Conservation (phyloP, 2,888 invertebrate species). For the Heteromurus nitidus region DNA sequence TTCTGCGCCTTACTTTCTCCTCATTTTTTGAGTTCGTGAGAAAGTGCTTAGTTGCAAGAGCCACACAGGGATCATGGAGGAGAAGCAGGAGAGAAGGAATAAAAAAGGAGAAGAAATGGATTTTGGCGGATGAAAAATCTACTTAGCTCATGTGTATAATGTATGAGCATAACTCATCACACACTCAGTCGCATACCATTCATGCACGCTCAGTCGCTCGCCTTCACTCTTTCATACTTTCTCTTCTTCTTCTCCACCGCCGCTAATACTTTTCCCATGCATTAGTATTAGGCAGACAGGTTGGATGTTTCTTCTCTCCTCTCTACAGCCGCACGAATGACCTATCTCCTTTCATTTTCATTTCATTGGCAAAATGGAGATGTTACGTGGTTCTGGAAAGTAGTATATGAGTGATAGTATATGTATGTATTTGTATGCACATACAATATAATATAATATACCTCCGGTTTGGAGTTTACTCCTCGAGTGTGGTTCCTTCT, state of each 20-base stretch:
- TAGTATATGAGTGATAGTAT: no score
- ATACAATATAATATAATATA: no score
- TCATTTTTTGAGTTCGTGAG: constrained; percentile 22
- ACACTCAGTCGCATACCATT: constrained; percentile 3
- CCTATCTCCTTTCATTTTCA: constrained; percentile 55
- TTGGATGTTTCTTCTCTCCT: constrained; percentile 15
- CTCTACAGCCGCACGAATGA: constrained; percentile 50
- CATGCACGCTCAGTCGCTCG: constrained; percentile 34
- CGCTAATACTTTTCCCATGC: constrained; percentile 45
- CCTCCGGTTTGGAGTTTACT: no score
- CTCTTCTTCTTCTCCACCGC: constrained; percentile 13
- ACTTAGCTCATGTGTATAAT: constrained; percentile 58
- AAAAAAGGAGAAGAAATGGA: constrained; percentile 42
- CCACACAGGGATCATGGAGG: constrained; percentile 46
- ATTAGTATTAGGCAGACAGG: constrained; percentile 49
- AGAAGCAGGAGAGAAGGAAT: constrained; percentile 13
- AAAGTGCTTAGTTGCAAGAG: constrained; percentile 48
- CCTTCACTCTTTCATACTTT: not conserved
- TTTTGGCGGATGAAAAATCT: constrained; percentile 57
- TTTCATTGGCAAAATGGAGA: constrained; percentile 55
- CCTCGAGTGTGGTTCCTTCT: no score
- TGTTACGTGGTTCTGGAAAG: constrained; percentile 58
- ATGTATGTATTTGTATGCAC: not conserved
- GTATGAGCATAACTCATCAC: constrained; percentile 60
- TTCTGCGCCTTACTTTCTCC: not conserved